Conservation (phyloP, 2,113 vertebrate genomes). For the Pogona vitticeps region DNA sequence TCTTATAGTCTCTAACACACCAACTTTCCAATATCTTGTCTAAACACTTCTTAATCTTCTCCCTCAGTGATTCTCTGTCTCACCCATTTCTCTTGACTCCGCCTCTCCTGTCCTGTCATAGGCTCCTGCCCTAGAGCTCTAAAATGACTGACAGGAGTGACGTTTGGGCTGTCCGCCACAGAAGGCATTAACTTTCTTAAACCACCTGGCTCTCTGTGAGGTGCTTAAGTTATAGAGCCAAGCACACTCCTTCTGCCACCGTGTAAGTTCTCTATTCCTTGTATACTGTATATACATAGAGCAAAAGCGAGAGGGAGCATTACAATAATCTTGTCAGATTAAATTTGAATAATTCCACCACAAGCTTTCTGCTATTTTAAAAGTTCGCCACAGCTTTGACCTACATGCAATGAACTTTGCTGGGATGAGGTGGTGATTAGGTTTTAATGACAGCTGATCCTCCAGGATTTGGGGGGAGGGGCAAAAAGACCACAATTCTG, state of each 20-base stretch:
- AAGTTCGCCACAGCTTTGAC: conserved; percentile 23
- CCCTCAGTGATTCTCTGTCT: no score
- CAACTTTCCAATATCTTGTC: no score
- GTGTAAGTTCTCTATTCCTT: not conserved
- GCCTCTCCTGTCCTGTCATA: no score
- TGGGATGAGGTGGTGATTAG: conserved; percentile 32
- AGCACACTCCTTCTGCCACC: not conserved
- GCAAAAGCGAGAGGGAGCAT: not conserved
- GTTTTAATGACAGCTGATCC: conserved; percentile 41
- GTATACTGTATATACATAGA: not conserved
- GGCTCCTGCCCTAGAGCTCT: no score
- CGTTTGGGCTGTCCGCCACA: no score
- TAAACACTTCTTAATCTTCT: no score
- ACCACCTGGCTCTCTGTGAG: not conserved
- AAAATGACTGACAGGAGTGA: no score
- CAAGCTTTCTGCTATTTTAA: conserved; percentile 19
- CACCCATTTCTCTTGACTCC: no score
- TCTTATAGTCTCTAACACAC: no score
- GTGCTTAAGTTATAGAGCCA: not conserved
- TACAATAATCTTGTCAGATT: conserved; percentile 7
- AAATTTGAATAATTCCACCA: not conserved
- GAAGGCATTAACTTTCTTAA: not conserved
- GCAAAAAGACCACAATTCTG: not conserved
- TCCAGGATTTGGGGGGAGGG: not conserved
- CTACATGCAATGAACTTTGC: conserved; percentile 28